Percentiles rank a stretch among this genome's conserved stretches.
phyloP scores from a whole-genome alignment of 1,140 invertebrate genomes.

The Octopus bimaculoides region DNA sequence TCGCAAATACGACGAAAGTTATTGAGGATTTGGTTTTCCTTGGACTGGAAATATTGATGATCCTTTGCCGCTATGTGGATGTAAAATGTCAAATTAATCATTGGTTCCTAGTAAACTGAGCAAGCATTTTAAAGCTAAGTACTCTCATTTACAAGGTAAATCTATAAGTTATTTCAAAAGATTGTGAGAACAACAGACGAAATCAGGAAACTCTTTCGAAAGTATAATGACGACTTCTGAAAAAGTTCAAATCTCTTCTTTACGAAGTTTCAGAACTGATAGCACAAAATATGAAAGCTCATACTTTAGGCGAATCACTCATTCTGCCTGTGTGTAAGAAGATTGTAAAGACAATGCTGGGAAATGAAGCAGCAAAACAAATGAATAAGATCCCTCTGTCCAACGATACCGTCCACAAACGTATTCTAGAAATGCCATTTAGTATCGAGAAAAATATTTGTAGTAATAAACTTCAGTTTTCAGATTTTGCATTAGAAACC shows the following conservation, averaged over 20 bases:
- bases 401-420: not conserved
- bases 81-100: not conserved
- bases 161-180: no score
- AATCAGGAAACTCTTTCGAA: not conserved
- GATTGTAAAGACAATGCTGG: not conserved
- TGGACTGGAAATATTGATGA: not conserved
- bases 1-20: no score
- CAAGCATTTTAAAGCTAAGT: not conserved
- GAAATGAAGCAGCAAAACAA: not conserved
- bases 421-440: not conserved
- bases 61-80: not conserved
- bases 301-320: slow-evolving; percentile 3
- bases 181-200: not conserved
- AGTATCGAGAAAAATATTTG: not conserved
- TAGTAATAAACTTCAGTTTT: not conserved
- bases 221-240: not conserved
- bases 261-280: not conserved
- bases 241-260: not conserved
- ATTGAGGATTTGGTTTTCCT: not conserved
- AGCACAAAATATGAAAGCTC: slow-evolving; percentile 2
- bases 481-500: not conserved
- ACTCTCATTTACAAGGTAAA: no score
- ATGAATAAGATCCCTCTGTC: not conserved
- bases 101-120: not conserved
- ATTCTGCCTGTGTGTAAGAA: not conserved